Evolutionary conservation across 2,113 vertebrate genomes (phyloP).

Genomic region (Grammatotria lemairii): DNA sequence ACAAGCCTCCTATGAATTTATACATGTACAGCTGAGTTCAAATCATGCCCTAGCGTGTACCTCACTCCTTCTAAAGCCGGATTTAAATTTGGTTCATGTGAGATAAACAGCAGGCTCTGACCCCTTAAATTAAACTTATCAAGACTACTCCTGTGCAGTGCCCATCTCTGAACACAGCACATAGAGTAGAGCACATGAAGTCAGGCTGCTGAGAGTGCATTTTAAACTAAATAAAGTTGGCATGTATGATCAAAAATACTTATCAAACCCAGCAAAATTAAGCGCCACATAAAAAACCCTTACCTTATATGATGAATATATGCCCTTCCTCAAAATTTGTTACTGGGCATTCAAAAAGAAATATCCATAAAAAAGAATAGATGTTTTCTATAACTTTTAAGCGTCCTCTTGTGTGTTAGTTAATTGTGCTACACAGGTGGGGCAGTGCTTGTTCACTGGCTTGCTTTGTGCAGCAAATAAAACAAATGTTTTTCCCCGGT

Average conservation of each 20-base stretch:
- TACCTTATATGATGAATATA: background rate
- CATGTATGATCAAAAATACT: background rate
- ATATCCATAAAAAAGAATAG: background rate
- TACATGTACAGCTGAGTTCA: background rate
- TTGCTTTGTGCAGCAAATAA: background rate
- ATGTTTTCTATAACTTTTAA: background rate
- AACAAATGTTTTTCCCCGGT: background rate
- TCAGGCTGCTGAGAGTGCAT: background rate
- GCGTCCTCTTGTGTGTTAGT: background rate
- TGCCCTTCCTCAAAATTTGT: background rate
- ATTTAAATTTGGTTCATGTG: conserved; percentile 40
- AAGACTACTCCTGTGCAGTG: background rate
- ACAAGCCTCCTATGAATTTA: background rate
- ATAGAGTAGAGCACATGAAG: background rate
- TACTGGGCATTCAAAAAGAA: background rate
- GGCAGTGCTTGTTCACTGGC: background rate
- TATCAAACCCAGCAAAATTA: background rate
- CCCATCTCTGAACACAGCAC: background rate
- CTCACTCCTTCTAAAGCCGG: conserved; percentile 21
- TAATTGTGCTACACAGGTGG: conserved; percentile 27
- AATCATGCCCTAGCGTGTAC: background rate
- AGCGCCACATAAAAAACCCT: background rate
- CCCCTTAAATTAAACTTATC: background rate
- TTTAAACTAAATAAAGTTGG: background rate
- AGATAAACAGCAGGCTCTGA: conserved; percentile 30